Conservation (phyloP, 2,888 invertebrate species). For the Priocnemis perturbator region DNA sequence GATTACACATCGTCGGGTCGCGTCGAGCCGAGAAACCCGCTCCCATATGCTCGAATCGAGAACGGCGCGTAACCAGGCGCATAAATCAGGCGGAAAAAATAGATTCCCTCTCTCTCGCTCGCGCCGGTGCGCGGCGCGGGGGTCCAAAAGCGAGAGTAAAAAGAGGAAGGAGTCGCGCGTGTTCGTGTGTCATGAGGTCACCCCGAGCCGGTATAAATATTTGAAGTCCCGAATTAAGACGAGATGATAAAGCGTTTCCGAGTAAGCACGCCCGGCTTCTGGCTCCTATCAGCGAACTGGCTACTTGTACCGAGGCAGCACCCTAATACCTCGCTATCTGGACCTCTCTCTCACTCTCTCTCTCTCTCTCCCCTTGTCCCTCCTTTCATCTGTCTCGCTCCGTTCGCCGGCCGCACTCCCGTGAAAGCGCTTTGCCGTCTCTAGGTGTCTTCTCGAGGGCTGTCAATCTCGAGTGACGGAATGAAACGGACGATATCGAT, state of each 20-base stretch:
- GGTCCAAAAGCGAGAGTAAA: neutral
- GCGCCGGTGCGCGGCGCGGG: neutral
- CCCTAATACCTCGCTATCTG: slow-evolving; percentile 53
- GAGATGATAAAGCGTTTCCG: slow-evolving; percentile 71
- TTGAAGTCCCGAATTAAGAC: slow-evolving; percentile 71
- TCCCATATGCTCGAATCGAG: too few relatives aligned
- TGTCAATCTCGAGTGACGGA: slow-evolving; percentile 63
- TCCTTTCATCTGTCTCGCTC: slow-evolving; percentile 4
- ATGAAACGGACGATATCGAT: slow-evolving; percentile 34
- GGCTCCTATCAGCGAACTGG: slow-evolving; percentile 64
- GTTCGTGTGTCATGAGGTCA: slow-evolving; percentile 66
- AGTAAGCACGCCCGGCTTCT: slow-evolving; percentile 64
- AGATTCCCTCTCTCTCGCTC: slow-evolving; percentile 28
- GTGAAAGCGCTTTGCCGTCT: slow-evolving; percentile 4
- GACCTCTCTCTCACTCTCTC: slow-evolving; percentile 23
- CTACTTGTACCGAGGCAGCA: slow-evolving; percentile 43
- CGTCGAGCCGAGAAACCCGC: too few relatives aligned
- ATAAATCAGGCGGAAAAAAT: slow-evolving; percentile 45
- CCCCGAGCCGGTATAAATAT: slow-evolving; percentile 70
- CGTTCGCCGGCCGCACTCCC: slow-evolving; percentile 18
- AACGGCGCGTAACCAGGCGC: too few relatives aligned
- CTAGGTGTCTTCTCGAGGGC: slow-evolving; percentile 59
- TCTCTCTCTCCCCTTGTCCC: slow-evolving; percentile 22
- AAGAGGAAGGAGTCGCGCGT: slow-evolving; percentile 4
- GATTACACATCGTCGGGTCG: too few relatives aligned